Evolutionary conservation across 2,888 invertebrate genomes (phyloP).

Genomic region (Adela reaumurella): DNA sequence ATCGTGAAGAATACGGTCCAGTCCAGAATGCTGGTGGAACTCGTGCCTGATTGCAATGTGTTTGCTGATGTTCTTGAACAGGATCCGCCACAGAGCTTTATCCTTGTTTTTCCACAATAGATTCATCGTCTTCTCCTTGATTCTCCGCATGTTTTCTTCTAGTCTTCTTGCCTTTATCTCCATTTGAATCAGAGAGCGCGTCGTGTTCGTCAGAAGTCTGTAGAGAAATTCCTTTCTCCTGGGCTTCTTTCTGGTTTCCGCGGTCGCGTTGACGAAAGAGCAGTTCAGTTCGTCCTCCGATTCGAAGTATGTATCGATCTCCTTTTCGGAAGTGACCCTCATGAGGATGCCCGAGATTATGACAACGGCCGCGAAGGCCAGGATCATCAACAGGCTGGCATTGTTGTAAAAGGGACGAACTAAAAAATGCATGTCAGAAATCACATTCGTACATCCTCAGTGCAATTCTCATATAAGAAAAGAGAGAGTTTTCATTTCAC

Average conservation of each 20-base stretch:
- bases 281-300: conserved; percentile 24
- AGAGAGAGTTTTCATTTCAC: too few species aligned
- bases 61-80: conserved; percentile 52
- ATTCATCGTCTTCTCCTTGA: conserved; percentile 54
- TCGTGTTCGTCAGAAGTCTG: conserved; percentile 53
- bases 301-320: conserved; percentile 19
- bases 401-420: conserved; percentile 35
- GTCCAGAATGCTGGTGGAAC: conserved; percentile 47
- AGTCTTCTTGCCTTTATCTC: conserved; percentile 55
- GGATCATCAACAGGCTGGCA: conserved; percentile 35
- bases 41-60: conserved; percentile 50
- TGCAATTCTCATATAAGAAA: too few species aligned
- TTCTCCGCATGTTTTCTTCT: conserved; percentile 56
- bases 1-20: conserved; percentile 45
- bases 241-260: conserved; percentile 30
- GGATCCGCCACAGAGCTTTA: conserved; percentile 51
- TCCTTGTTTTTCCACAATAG: conserved; percentile 56
- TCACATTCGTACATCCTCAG: background rate
- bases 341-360: conserved; percentile 33
- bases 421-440: conserved; percentile 43
- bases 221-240: conserved; percentile 52
- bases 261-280: conserved; percentile 35
- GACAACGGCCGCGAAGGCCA: conserved; percentile 31
- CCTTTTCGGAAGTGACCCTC: conserved; percentile 12
- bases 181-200: conserved; percentile 56